Conservation (phyloP, 2,113 vertebrate species). For the Hyla sarda region DNA sequence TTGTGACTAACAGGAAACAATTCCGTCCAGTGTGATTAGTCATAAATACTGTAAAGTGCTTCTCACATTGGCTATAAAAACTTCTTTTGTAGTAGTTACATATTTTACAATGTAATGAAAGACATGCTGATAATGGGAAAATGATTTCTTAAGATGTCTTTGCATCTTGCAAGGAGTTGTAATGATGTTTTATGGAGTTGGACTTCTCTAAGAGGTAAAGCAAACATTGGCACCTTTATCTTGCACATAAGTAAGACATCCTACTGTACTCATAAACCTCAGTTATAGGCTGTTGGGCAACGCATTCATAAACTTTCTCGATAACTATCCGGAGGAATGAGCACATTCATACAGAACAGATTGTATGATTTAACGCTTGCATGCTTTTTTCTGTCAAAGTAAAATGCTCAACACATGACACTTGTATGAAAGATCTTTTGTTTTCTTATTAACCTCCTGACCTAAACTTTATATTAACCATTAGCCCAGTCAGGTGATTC, state of each 20-base stretch:
- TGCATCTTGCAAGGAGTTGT: background rate
- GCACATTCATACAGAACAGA: background rate
- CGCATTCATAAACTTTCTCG: background rate
- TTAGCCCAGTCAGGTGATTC: background rate
- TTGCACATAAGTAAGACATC: background rate
- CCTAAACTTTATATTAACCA: background rate
- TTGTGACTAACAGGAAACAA: conserved; percentile 75
- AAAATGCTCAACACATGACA: background rate
- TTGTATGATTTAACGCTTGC: too few species aligned
- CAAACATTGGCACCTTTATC: conserved; percentile 13
- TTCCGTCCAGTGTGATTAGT: conserved; percentile 75
- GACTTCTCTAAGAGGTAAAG: background rate
- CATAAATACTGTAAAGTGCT: conserved; percentile 62
- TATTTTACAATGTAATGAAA: conserved; percentile 29
- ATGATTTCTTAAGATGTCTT: conserved; percentile 30
- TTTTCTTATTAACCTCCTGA: background rate
- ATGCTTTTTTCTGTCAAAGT: background rate
- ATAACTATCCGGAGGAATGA: background rate
- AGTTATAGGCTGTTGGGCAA: too few species aligned
- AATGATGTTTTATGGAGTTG: background rate
- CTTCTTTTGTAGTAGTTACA: conserved; percentile 25
- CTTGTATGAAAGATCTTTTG: background rate
- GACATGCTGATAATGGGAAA: conserved; percentile 22
- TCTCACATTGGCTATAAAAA: conserved; percentile 19
- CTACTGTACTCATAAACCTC: background rate